Conservation (phyloP, 2,888 invertebrate species). For the Pomacea canaliculata region DNA sequence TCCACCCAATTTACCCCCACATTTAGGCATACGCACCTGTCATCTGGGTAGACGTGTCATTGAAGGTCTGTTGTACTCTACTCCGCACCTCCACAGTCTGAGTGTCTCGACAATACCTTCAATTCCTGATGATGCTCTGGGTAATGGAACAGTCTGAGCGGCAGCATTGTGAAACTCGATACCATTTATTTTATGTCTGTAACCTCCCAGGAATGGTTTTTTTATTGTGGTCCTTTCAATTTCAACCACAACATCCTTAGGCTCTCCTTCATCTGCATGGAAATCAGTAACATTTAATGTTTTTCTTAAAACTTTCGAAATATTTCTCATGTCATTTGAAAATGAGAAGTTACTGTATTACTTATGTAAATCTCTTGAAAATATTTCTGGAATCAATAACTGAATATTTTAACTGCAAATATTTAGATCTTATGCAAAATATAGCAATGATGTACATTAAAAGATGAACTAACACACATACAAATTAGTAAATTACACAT, state of each 20-base stretch:
- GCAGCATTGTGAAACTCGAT: slow-evolving; percentile 84
- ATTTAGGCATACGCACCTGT: slow-evolving; percentile 44
- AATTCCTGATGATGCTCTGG: slow-evolving; percentile 51
- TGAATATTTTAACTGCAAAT: too few species aligned
- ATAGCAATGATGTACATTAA: too few species aligned
- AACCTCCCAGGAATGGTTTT: slow-evolving; percentile 88
- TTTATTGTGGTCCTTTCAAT: slow-evolving; percentile 66
- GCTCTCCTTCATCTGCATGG: slow-evolving; percentile 52
- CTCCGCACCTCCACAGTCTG: slow-evolving; percentile 67
- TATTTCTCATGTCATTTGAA: too few species aligned
- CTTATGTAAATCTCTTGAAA: too few species aligned
- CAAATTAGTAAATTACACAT: too few species aligned
- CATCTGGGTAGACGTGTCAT: slow-evolving; percentile 70
- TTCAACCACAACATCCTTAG: slow-evolving; percentile 68
- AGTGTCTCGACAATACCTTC: slow-evolving; percentile 67
- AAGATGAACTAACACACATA: too few species aligned
- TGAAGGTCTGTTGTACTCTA: slow-evolving; percentile 65
- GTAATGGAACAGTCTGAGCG: slow-evolving; percentile 79
- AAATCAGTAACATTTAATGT: background rate
- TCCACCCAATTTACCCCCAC: background rate
- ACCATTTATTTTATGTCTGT: slow-evolving; percentile 79
- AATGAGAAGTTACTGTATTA: too few species aligned
- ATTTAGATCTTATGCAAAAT: too few species aligned
- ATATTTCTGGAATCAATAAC: too few species aligned
- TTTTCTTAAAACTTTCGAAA: too few species aligned